These are phyloP conservation scores for Numenius phaeopus DNA, from an alignment of 2,797 vertebrate genomes.

Conservation along the genomic window DNA sequence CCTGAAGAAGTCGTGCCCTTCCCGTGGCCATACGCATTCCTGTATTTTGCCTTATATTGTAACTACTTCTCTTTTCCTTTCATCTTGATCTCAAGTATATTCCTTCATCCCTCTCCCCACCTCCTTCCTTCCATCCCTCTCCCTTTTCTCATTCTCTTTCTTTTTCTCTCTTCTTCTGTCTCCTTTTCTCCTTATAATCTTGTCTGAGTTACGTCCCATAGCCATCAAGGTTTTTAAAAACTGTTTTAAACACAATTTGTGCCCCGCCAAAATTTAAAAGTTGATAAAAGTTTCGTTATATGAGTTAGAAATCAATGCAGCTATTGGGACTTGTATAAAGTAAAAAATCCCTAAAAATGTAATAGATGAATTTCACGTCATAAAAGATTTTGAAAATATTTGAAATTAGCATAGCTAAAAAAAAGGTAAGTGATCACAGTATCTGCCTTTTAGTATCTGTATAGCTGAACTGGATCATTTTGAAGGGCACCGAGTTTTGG, in stretches of 20 bases:
- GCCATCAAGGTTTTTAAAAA: not conserved
- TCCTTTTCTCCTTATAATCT: not conserved
- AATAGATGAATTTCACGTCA: not conserved
- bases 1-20: not conserved
- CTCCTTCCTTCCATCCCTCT: not conserved
- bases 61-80: not conserved
- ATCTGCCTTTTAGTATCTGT: not conserved
- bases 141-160: not conserved
- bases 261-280: not conserved
- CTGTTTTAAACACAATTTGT: not conserved
- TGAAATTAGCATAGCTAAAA: not conserved
- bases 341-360: not conserved
- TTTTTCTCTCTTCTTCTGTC: not conserved
- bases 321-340: not conserved
- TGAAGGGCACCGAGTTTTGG: not conserved
- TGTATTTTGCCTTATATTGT: not conserved
- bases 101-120: not conserved
- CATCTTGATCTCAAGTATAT: not conserved
- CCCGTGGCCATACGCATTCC: accelerated
- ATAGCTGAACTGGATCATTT: not conserved
- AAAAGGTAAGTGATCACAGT: not conserved
- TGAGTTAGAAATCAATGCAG: not conserved
- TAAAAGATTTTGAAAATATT: not conserved
- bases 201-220: not conserved
- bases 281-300: not conserved